Evolutionary conservation across 2,113 vertebrate species (phyloP).

Genomic region (Tretioscincus oriximinensis): DNA sequence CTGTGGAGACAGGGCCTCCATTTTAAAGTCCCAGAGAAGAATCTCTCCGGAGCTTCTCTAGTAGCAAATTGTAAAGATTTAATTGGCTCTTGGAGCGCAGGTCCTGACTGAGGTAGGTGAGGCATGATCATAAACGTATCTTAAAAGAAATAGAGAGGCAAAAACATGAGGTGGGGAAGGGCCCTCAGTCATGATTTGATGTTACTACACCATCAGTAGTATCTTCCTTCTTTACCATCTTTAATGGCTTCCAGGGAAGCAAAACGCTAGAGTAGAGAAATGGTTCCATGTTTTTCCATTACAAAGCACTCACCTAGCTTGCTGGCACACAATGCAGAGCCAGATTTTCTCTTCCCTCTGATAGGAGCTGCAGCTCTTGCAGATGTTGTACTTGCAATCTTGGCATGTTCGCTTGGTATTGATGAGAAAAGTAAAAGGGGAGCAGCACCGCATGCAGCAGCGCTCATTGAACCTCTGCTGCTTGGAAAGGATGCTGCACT

Average conservation of each 20-base stretch:
- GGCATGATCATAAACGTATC: too few species aligned
- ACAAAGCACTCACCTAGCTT: conserved; percentile 80
- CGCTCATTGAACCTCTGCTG: conserved; percentile 92
- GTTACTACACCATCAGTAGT: too few species aligned
- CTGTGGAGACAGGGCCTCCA: too few species aligned
- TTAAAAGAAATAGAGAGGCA: too few species aligned
- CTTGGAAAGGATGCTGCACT: conserved; percentile 91
- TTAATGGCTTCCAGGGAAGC: conserved; percentile 40
- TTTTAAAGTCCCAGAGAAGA: too few species aligned
- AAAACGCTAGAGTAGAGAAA: background rate
- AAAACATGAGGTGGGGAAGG: too few species aligned
- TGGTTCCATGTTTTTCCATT: background rate
- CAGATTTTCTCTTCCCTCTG: conserved; percentile 87
- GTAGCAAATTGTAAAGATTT: too few species aligned
- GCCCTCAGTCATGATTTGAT: too few species aligned
- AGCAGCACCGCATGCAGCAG: conserved; percentile 96
- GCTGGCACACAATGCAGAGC: conserved; percentile 91
- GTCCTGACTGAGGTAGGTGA: too few species aligned
- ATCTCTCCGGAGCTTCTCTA: too few species aligned
- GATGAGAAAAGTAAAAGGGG: conserved; percentile 93
- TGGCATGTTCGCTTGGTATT: conserved; percentile 89
- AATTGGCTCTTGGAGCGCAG: too few species aligned
- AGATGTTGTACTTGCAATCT: conserved; percentile 93
- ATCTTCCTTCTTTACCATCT: background rate
- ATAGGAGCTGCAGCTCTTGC: conserved; percentile 91